A percentile compares a stretch with the other conserved stretches of the same genome.
These are phyloP conservation scores for Dasyornis broadbenti DNA, from an alignment of 2,113 vertebrate species.

Conservation along the genomic window DNA sequence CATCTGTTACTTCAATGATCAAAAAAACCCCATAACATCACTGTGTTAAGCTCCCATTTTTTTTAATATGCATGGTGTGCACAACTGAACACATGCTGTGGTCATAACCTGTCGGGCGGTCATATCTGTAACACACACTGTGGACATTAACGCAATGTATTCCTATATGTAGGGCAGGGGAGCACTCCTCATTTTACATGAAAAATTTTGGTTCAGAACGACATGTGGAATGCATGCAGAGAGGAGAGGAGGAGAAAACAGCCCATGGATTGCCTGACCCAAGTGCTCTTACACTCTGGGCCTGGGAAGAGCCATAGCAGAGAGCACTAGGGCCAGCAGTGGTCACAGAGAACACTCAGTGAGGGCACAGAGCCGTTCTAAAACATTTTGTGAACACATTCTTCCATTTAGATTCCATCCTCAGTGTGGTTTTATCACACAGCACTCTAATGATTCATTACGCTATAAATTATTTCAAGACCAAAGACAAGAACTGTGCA, in stretches of 20 bases:
- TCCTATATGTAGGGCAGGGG: not conserved
- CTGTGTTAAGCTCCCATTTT: not conserved
- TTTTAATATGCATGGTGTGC: not conserved
- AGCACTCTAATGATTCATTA: not conserved
- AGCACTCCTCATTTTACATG: not conserved
- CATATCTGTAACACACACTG: not conserved
- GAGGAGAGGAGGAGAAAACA: not conserved
- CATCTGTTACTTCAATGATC: not conserved
- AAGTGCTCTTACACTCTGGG: not conserved
- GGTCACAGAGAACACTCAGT: not conserved
- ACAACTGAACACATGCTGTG: not conserved
- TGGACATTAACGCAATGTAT: not conserved
- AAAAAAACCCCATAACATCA: not conserved
- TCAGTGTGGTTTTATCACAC: not conserved
- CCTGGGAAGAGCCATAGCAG: not conserved
- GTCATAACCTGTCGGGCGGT: not conserved
- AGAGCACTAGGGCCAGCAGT: not conserved
- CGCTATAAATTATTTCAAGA: conserved; percentile 24
- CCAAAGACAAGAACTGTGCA: not conserved
- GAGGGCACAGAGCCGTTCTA: not conserved
- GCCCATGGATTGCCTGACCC: not conserved
- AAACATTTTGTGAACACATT: not conserved
- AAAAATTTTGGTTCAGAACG: not conserved
- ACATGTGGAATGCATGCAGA: not conserved
- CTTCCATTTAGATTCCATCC: not conserved